These are phyloP conservation scores for Stratiomys singularior DNA, from an alignment of 2,888 invertebrate genomes.

Conservation along the genomic window DNA sequence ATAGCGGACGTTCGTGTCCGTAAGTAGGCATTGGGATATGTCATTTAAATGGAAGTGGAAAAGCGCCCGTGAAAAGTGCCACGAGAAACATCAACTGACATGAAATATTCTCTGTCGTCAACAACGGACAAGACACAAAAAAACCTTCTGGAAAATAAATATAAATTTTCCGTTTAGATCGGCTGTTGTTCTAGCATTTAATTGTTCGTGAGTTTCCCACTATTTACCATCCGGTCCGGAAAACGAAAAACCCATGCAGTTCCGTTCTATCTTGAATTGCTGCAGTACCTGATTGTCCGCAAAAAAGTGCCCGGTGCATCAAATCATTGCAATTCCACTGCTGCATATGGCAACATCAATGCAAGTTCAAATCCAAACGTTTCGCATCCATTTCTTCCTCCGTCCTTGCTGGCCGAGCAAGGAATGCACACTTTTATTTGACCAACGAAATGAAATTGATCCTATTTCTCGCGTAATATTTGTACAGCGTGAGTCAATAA, in stretches of 20 bases:
- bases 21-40: slow-evolving; percentile 12
- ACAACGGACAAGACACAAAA: slow-evolving; percentile 20
- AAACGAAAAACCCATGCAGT: slow-evolving; percentile 9
- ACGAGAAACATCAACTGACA: neutral
- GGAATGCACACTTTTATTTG: slow-evolving; percentile 44
- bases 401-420: neutral
- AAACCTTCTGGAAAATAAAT: slow-evolving; percentile 44
- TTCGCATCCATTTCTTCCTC: neutral
- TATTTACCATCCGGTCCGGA: slow-evolving; percentile 32
- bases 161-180: slow-evolving; percentile 49
- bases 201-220: slow-evolving; percentile 48
- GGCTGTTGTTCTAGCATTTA: slow-evolving; percentile 45
- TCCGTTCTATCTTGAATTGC: neutral
- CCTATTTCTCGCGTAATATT: slow-evolving; percentile 41
- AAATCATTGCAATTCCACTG: slow-evolving; percentile 23
- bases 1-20: neutral
- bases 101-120: no score
- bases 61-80: slow-evolving; percentile 23
- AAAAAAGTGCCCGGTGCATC: slow-evolving; percentile 33
- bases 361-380: neutral
- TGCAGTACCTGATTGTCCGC: slow-evolving; percentile 6
- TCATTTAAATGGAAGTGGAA: neutral
- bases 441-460: slow-evolving; percentile 49
- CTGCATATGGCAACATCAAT: neutral
- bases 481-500: slow-evolving; percentile 47